Base-by-base conservation (phyloP, 2,113 vertebrate species). In the Montifringilla adamsi region DNA sequence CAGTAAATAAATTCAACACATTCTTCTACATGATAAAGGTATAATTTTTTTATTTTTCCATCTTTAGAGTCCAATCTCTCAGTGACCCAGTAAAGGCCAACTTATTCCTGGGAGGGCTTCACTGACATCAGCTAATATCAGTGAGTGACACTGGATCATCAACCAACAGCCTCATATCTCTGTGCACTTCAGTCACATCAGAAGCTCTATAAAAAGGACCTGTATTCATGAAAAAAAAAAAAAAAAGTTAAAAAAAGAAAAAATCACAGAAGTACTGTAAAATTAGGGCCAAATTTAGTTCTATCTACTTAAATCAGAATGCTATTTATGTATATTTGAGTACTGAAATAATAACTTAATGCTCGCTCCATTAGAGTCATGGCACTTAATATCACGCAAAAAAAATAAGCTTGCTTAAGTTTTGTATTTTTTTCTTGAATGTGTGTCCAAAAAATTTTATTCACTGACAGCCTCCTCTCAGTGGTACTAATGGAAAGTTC, bases 211-310 rank as follows among this genome's bases (percentile, higher is more conserved):
- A 56, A 43, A 11, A 86, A 60, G 4, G 27, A 5, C 19, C 33
- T 1, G 3, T 43, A 67, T 49, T 50, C 12, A 5, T 58, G 17
- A 1, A 31, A 13, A 47, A 14, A 14, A n/a, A 8, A 11, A 27
- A 22, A 14, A 8, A 12, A 27, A 22, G 23, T 28, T 4, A 4
- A 22, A 10, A 2, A 14, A 10, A 2, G 6, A 13, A 30, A 11
- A 2, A 66, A 56, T 15, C 30, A 58, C 14, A 74, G 27, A 70
- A 4, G 4, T 66, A 41, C 13, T 47, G 6, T 27, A 66, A 78
- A 87, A 74, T 31, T 6, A 70, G 3, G 12, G 8, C 37, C 59
- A 80, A 11, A 5, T 79, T 90, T 68, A 63, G 2, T 2, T 73
- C 24, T 68, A 30, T 3, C 6, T 58, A 9, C 10, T 43, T 74